Conservation (phyloP, 1,140 invertebrate genomes). For the Triops cancriformis region DNA sequence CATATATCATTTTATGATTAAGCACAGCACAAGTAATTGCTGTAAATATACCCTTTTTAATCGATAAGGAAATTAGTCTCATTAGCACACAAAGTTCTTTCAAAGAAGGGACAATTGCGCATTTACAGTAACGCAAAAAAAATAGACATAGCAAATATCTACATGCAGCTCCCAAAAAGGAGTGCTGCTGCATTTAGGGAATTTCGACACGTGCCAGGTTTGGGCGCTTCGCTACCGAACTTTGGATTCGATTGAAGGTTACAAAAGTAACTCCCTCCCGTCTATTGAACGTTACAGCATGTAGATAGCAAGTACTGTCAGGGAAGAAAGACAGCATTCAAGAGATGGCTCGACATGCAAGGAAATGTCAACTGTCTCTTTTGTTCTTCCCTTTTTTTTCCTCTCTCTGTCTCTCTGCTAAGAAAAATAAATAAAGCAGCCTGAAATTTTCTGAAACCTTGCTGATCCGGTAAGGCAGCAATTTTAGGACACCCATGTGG, state of each 20-base stretch:
- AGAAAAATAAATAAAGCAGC: background rate
- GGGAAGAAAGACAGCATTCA: background rate
- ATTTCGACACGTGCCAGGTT: background rate
- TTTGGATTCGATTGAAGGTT: background rate
- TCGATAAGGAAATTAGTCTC: too few relatives aligned
- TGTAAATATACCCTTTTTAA: too few relatives aligned
- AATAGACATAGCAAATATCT: background rate
- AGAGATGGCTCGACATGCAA: background rate
- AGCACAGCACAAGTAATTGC: too few relatives aligned
- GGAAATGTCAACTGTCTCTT: constrained; percentile 2
- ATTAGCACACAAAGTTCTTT: background rate
- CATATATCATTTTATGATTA: too few relatives aligned
- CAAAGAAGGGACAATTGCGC: background rate
- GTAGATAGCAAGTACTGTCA: background rate
- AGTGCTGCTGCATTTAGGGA: background rate
- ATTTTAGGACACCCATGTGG: background rate
- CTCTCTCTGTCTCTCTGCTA: too few relatives aligned
- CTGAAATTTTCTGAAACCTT: background rate
- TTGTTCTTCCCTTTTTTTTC: background rate
- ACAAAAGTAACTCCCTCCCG: background rate
- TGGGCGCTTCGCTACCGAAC: background rate
- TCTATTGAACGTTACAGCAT: background rate
- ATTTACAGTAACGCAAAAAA: background rate
- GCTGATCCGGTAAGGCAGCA: background rate
- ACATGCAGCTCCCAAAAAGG: background rate